Base-by-base conservation (phyloP, 1,140 invertebrate species). In the Papilio polyxenes region DNA sequence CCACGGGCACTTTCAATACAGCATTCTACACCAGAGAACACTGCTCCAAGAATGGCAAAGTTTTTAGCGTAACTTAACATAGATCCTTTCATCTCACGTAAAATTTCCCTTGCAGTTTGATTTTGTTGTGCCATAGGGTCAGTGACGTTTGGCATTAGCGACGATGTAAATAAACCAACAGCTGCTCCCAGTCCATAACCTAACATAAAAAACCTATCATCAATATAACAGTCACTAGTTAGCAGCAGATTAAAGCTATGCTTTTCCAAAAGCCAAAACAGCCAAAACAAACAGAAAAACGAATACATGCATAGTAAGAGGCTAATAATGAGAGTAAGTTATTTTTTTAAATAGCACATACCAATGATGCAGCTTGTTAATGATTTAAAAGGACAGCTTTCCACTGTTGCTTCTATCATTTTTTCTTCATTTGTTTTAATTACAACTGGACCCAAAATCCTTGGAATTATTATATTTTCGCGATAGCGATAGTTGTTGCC, bases 21-120 rank as follows among this genome's bases (percentile, higher is more conserved):
- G 92, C 99, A 99, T 95, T 99, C 98, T 11, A 98, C 96, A 9
- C 97, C 97, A 49, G 99, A 97, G 95, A 99, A 99, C 75, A 99
- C 96, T 31, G 97, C 96, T 81, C 99, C 99, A 85, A 99, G 96
- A 74, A 99, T 95, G 23, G 98, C 99, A 96, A 99, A 99, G 93
- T 99, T 99, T 95, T 99, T 99, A 0, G 98, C 99, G 95, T 99
- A 99, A 79, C 97, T 96, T 62, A 98, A 91, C 77, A 98, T 98
- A 8, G 98, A 97, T 0, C 95, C 95, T 94, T 98, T 98, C 98
- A 99, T 99, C 94, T 99, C 99, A 69, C 96, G 93, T 82, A 99
- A 96, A 72, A 98, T 97, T 94, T 98, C 97, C 85, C 96, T 93
- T 0, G 97, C 98, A 15, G 97, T 97, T 95, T 98, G 98, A 86